These are phyloP conservation scores for Octonoba sinensis DNA, from an alignment of 2,888 invertebrate genomes.

Conservation along the genomic window DNA sequence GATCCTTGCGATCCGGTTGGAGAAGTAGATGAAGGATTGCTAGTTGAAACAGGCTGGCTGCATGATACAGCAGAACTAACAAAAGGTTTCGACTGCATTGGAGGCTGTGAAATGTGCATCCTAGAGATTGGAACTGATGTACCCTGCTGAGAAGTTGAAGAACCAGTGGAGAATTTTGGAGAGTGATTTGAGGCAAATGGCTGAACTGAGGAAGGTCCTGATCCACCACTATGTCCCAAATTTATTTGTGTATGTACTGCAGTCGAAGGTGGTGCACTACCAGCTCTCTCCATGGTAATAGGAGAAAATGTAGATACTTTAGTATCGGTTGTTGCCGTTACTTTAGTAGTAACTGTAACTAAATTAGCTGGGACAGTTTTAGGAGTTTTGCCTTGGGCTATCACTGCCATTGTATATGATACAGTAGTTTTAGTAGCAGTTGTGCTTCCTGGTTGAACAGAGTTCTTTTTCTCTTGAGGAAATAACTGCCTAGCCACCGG, in stretches of 20 bases:
- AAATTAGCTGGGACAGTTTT: slow-evolving; percentile 65
- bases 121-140: slow-evolving; percentile 18
- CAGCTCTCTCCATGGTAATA: slow-evolving; percentile 49
- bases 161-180: slow-evolving; percentile 34
- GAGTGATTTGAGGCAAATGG: slow-evolving; percentile 56
- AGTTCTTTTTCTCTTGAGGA: slow-evolving; percentile 67
- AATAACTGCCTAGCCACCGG: slow-evolving; percentile 70
- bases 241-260: slow-evolving; percentile 44
- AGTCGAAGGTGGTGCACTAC: slow-evolving; percentile 53
- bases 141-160: slow-evolving; percentile 25
- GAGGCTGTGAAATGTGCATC: slow-evolving; percentile 35
- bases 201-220: slow-evolving; percentile 56
- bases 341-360: slow-evolving; percentile 53
- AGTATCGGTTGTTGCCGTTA: slow-evolving; percentile 46
- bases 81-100: slow-evolving; percentile 50
- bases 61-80: slow-evolving; percentile 28
- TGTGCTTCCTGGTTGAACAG: slow-evolving; percentile 68
- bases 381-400: slow-evolving; percentile 64
- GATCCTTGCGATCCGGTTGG: slow-evolving; percentile 24
- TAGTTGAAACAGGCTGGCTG: slow-evolving; percentile 20
- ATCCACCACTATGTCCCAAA: slow-evolving; percentile 36
- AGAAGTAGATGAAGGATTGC: slow-evolving; percentile 30
- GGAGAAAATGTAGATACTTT: slow-evolving; percentile 57
- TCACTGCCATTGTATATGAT: slow-evolving; percentile 68
- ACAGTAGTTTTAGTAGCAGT: slow-evolving; percentile 76